Conservation (phyloP, 2,113 vertebrate genomes). For the Ophthalmolycus amberensis region DNA sequence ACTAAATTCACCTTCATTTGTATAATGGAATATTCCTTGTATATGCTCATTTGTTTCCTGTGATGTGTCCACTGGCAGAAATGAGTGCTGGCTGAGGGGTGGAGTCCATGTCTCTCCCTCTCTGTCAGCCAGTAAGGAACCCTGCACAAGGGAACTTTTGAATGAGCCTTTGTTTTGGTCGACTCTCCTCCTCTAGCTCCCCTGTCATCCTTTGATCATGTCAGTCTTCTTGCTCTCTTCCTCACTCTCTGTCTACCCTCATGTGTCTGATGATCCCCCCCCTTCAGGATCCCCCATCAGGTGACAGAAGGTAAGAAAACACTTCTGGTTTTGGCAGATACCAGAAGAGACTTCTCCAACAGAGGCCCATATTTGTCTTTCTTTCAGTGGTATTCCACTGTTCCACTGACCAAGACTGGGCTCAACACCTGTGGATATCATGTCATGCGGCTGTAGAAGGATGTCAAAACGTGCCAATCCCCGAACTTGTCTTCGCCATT, state of each 20-base stretch:
- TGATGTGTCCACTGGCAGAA: constrained; percentile 72
- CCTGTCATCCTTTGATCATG: constrained; percentile 86
- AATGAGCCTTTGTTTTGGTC: constrained; percentile 81
- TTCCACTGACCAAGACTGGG: constrained; percentile 38
- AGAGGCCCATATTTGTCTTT: constrained; percentile 35
- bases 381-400: constrained; percentile 33
- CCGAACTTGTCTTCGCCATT: constrained; percentile 5
- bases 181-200: constrained; percentile 78
- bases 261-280: constrained; percentile 49
- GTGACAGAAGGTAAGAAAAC: constrained; percentile 64
- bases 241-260: constrained; percentile 61
- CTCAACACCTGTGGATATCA: constrained; percentile 68
- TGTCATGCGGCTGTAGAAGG: constrained; percentile 8
- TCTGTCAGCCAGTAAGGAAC: constrained; percentile 69
- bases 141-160: constrained; percentile 72
- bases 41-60: constrained; percentile 46
- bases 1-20: not conserved
- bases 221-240: constrained; percentile 51
- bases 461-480: constrained; percentile 69
- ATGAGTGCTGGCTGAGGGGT: constrained; percentile 67
- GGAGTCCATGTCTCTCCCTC: constrained; percentile 73
- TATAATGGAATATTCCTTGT: not conserved
- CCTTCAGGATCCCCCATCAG: constrained; percentile 43
- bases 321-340: constrained; percentile 35
- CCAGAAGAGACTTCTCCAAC: constrained; percentile 27